Evolutionary conservation across 2,113 vertebrate genomes (phyloP), one percentile per base, ranked within the genome.

Genomic region (Pachyramphus minor): DNA sequence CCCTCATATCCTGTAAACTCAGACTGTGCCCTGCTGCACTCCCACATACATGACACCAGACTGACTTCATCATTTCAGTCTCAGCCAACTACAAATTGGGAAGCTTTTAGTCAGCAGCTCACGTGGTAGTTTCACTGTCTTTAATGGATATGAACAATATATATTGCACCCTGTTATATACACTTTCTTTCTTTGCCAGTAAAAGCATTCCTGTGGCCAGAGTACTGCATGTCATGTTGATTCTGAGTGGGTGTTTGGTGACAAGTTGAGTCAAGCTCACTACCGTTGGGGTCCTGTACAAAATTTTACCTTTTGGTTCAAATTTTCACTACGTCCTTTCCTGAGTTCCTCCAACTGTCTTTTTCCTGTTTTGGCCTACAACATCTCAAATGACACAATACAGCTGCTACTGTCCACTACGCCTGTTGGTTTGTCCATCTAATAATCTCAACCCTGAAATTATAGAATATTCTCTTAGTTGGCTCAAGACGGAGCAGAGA

Each of bases 71-170:
- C 0, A 2, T 71, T 88, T 90, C 59, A 75, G 69, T 90, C 69
- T 79, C 63, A 92, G 49, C 20, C 0, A 3, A 20, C 49, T 89
- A 66, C 62, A 81, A 24, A 81, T 45, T 52, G 41, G 90, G 88
- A 95, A 93, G 83, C 20, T 96, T 96, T 95, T 87, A 97, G 94
- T 96, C 93, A 95, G 83, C 92, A 94, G 86, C 60, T 82, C 84
- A 79, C 60, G 49, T 41, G 68, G 71, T 68, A 84, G 76, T 92
- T 96, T 92, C 79, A 71, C 60, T 75, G 47, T 88, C 64, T 90
- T 86, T 71, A 89, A 88, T 92, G 82, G 33, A 77, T 89, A 91
- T 28, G 84, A 93, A 87, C 63, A 90, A 84, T 55, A 25, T 55
- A 84, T 8, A 4, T 56, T 82, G 37, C 72, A 50, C 69, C 69